Percentiles rank a stretch among this genome's conserved stretches.
Evolutionary conservation across 2,888 invertebrate genomes (phyloP).

Genomic region (Odontocolon sp.): DNA sequence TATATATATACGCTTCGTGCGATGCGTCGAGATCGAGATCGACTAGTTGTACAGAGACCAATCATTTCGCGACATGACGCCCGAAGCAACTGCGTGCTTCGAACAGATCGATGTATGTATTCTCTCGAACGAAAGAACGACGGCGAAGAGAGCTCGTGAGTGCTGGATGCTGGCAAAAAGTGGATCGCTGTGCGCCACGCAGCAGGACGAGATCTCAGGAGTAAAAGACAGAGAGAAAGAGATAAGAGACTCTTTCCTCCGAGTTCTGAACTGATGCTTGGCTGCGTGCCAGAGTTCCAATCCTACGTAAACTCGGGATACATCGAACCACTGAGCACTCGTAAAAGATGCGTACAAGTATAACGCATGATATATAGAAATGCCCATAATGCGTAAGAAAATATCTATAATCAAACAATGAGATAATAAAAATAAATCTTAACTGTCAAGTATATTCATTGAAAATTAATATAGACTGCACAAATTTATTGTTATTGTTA

Average conservation of each 20-base stretch:
- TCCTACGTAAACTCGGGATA: slow-evolving; percentile 24
- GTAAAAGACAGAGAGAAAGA: slow-evolving; percentile 1
- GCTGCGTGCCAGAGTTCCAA: slow-evolving; percentile 5
- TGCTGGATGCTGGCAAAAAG: slow-evolving; percentile 31
- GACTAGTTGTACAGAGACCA: background rate
- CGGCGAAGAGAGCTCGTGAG: slow-evolving; percentile 6
- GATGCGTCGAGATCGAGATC: background rate
- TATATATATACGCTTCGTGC: background rate
- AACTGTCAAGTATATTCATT: too few relatives aligned
- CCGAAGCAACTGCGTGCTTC: slow-evolving; percentile 20
- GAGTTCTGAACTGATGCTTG: background rate
- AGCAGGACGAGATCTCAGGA: slow-evolving; percentile 27
- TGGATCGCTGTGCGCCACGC: slow-evolving; percentile 30
- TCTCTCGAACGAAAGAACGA: slow-evolving; percentile 41
- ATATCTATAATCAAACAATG: too few relatives aligned
- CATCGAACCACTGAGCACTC: too few relatives aligned
- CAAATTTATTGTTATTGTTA: too few relatives aligned
- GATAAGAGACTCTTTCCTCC: background rate
- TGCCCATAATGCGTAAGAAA: too few relatives aligned
- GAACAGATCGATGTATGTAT: slow-evolving; percentile 40
- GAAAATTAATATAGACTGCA: too few relatives aligned
- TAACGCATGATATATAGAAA: too few relatives aligned
- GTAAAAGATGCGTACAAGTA: too few relatives aligned
- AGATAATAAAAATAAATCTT: too few relatives aligned
- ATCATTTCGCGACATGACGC: slow-evolving; percentile 42